Conservation (phyloP, 2,113 vertebrate species). For the Trinectes maculatus region DNA sequence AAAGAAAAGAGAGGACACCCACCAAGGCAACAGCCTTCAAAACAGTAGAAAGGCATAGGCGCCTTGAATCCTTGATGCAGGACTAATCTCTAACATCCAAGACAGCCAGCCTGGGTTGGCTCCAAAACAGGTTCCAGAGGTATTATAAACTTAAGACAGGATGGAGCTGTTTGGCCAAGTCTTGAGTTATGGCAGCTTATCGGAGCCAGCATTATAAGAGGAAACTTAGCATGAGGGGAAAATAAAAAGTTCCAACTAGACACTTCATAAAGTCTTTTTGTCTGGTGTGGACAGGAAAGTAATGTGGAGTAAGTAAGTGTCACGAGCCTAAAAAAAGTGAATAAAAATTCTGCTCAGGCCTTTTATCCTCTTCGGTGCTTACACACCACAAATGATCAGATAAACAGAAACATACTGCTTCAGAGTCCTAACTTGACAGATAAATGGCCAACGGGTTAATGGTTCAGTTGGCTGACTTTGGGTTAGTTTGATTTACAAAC, state of each 20-base stretch:
- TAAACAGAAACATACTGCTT: constrained; percentile 52
- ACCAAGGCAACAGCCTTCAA: not conserved
- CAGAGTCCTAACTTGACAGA: constrained; percentile 47
- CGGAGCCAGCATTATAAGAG: constrained; percentile 31
- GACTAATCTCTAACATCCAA: not conserved
- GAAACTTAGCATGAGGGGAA: constrained; percentile 19
- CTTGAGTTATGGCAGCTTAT: constrained; percentile 59
- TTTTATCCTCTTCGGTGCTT: constrained; percentile 21
- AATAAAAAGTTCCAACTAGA: constrained; percentile 42
- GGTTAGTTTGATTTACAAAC: constrained; percentile 46
- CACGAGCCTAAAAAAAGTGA: not conserved
- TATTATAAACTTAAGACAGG: constrained; percentile 26
- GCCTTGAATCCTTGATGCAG: not conserved
- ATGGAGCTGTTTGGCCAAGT: constrained; percentile 49
- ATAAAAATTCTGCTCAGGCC: not conserved
- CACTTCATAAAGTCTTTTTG: constrained; percentile 58
- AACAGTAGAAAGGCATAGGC: not conserved
- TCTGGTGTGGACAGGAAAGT: constrained; percentile 58
- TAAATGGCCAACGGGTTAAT: constrained; percentile 35
- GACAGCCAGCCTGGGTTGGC: constrained; percentile 18
- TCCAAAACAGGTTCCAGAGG: constrained; percentile 21
- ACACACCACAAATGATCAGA: constrained; percentile 19
- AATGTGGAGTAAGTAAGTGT: constrained; percentile 46
- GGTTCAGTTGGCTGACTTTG: constrained; percentile 33
- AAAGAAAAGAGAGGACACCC: not conserved